A percentile compares a stretch with the other conserved stretches of the same genome.
phyloP scores from a whole-genome alignment of 1,140 invertebrate genomes.

The Drosophila kurseongensis region DNA sequence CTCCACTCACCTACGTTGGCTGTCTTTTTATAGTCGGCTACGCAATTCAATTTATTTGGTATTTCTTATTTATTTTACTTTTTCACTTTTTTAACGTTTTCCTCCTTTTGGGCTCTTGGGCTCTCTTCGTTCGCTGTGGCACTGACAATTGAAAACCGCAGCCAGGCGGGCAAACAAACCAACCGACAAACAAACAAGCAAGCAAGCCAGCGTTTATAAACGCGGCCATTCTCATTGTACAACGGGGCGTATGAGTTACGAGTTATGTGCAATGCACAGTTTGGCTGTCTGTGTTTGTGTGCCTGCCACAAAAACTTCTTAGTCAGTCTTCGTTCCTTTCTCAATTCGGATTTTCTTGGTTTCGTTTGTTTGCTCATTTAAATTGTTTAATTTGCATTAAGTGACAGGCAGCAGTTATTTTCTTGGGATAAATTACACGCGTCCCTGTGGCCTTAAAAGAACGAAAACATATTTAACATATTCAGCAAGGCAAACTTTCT shows the following conservation, averaged over 20 bases:
- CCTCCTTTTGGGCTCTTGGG: slow-evolving; percentile 38
- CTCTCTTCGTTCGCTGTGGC: slow-evolving; percentile 29
- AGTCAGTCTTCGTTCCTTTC: slow-evolving; percentile 39
- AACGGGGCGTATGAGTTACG: slow-evolving; percentile 73
- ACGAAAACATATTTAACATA: slow-evolving; percentile 6
- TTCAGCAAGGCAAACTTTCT: background rate
- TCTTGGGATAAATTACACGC: slow-evolving; percentile 17
- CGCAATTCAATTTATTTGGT: slow-evolving; percentile 74
- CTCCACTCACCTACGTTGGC: slow-evolving; percentile 66
- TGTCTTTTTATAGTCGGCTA: slow-evolving; percentile 64
- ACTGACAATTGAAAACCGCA: slow-evolving; percentile 71
- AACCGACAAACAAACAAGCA: slow-evolving; percentile 9
- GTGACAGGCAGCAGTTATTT: slow-evolving; percentile 53
- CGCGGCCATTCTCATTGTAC: slow-evolving; percentile 34
- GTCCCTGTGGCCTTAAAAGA: slow-evolving; percentile 12
- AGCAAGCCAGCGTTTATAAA: slow-evolving; percentile 54
- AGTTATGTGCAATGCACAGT: slow-evolving; percentile 70
- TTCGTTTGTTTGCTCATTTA: slow-evolving; percentile 71
- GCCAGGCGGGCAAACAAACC: slow-evolving; percentile 19
- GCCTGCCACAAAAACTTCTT: slow-evolving; percentile 26
- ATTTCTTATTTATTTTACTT: slow-evolving; percentile 73
- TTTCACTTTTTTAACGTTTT: slow-evolving; percentile 30
- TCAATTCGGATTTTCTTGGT: slow-evolving; percentile 49
- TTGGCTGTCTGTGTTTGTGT: slow-evolving; percentile 11
- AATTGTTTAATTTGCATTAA: slow-evolving; percentile 81